Conservation (phyloP, 2,888 invertebrate genomes). For the Cantharis rufa region DNA sequence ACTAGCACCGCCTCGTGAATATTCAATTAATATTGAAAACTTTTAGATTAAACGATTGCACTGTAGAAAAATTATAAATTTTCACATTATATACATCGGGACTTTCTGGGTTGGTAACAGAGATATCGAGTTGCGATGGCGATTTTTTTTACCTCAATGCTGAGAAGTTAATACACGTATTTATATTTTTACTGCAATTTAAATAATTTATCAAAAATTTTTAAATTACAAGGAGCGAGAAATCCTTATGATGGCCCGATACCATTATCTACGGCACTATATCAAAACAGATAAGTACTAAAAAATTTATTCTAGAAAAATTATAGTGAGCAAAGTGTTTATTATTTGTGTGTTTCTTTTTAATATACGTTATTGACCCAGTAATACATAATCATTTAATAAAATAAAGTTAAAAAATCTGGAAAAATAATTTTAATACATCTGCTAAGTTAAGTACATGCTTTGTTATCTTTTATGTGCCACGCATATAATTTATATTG, state of each 20-base stretch:
- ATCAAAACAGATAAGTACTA: not conserved
- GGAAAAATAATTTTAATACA: not conserved
- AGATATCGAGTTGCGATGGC: not conserved
- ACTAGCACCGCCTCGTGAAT: not conserved
- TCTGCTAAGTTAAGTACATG: not conserved
- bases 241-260: not conserved
- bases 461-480: not conserved
- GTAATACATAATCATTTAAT: not conserved
- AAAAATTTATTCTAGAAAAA: not conserved
- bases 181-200: not conserved
- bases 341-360: not conserved
- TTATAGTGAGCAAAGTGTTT: not conserved
- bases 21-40: not conserved
- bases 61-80: not conserved
- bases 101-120: not conserved
- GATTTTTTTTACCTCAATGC: not conserved
- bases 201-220: not conserved
- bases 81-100: not conserved
- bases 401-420: not conserved
- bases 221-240: not conserved
- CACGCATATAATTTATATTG: not conserved
- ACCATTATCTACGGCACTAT: not conserved
- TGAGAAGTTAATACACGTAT: not conserved
- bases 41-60: not conserved
- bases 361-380: not conserved